These are phyloP conservation scores for Argya squamiceps DNA, from an alignment of 2,797 vertebrate genomes.

Conservation along the genomic window DNA sequence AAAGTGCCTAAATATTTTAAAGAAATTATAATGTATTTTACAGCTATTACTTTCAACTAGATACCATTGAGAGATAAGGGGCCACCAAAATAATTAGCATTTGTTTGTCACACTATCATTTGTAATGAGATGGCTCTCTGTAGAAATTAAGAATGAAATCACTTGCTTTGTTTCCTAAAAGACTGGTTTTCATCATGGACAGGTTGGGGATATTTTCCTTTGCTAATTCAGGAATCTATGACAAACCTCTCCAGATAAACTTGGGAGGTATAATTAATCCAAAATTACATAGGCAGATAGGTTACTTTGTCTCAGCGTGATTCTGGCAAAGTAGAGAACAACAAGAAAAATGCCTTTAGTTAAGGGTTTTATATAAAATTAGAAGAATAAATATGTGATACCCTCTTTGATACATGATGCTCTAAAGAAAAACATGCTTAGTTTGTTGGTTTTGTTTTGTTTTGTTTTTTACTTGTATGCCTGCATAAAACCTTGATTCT, in stretches of 20 bases:
- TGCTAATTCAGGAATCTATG: not conserved
- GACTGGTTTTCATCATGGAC: not conserved
- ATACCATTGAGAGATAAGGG: not conserved
- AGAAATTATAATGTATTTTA: not conserved
- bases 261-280: not conserved
- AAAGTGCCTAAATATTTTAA: not conserved
- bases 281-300: not conserved
- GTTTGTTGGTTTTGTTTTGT: fast-evolving
- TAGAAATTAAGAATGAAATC: conserved; percentile 11
- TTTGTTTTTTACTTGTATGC: not conserved
- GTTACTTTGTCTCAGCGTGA: not conserved
- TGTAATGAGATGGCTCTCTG: not conserved
- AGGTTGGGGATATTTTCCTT: not conserved
- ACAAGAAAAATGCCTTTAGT: not conserved
- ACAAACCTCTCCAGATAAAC: not conserved
- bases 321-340: not conserved
- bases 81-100: not conserved
- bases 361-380: not conserved
- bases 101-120: not conserved
- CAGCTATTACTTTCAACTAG: not conserved
- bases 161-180: not conserved
- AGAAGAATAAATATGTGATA: not conserved
- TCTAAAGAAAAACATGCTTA: not conserved
- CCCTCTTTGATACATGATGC: not conserved
- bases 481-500: not conserved